Conservation (phyloP, 2,113 vertebrate species). For the Cepphus grylle region DNA sequence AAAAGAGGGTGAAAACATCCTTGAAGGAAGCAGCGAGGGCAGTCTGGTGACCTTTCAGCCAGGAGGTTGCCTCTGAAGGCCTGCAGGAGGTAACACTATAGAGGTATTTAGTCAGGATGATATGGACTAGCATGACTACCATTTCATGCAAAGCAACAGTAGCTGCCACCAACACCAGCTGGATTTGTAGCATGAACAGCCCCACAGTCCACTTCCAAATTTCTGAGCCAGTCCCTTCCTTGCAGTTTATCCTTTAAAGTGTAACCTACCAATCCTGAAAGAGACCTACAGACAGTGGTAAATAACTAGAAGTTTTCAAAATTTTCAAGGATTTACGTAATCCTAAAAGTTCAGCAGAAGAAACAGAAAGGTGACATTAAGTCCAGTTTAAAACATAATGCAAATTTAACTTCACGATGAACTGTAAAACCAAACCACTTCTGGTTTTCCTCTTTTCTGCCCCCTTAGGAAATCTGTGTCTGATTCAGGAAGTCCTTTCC, state of each 20-base stretch:
- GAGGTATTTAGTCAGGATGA: neutral
- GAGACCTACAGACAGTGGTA: neutral
- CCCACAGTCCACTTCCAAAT: neutral
- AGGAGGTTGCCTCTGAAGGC: neutral
- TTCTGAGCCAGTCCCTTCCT: neutral
- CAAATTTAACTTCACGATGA: neutral
- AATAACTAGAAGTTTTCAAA: neutral
- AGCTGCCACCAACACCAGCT: neutral
- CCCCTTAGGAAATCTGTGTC: neutral
- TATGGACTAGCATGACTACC: fast-evolving
- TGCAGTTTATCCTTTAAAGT: neutral
- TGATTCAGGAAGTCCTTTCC: conserved; percentile 35
- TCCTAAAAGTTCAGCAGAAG: neutral
- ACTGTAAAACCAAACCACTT: neutral
- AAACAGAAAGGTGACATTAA: neutral
- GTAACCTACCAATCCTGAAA: neutral
- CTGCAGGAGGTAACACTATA: neutral
- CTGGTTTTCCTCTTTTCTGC: neutral
- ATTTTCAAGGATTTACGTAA: neutral
- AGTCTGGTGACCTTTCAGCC: neutral
- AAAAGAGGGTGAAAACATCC: neutral
- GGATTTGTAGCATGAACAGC: neutral
- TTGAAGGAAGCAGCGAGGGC: neutral
- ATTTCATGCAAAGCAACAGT: neutral
- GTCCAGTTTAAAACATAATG: neutral